phyloP scores from a whole-genome alignment of 2,113 vertebrate genomes.

The Perca fluviatilis region DNA sequence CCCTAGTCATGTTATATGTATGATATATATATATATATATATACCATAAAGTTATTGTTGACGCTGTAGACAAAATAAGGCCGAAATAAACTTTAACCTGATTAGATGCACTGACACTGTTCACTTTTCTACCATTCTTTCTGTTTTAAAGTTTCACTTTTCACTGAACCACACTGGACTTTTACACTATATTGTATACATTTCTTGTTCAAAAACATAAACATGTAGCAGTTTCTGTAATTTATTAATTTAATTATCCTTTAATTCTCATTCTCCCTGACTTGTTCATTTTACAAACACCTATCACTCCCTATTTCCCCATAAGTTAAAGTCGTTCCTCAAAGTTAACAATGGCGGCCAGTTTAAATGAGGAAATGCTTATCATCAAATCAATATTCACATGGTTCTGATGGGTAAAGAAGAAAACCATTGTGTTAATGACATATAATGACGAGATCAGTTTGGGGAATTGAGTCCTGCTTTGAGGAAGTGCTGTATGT shows the following conservation, averaged over 20 bases:
- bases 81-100: constrained; percentile 41
- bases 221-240: neutral
- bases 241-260: neutral
- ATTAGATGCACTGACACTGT: neutral
- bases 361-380: neutral
- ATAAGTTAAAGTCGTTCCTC: neutral
- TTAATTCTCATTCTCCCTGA: neutral
- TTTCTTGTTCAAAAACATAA: neutral
- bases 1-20: neutral
- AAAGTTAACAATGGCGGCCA: neutral
- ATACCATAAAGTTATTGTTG: neutral
- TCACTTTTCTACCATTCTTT: constrained; percentile 7
- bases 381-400: neutral
- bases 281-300: neutral
- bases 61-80: constrained; percentile 7
- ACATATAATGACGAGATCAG: neutral
- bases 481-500: neutral
- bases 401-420: neutral
- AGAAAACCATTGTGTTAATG: neutral
- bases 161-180: neutral
- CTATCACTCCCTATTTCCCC: neutral
- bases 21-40: too few species aligned
- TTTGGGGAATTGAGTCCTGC: neutral
- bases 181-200: neutral
- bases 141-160: neutral